A percentile compares a stretch with the other conserved stretches of the same genome.
phyloP scores from a whole-genome alignment of 92 coral and sea anemone species.

The Palythoa heliodiscus region DNA sequence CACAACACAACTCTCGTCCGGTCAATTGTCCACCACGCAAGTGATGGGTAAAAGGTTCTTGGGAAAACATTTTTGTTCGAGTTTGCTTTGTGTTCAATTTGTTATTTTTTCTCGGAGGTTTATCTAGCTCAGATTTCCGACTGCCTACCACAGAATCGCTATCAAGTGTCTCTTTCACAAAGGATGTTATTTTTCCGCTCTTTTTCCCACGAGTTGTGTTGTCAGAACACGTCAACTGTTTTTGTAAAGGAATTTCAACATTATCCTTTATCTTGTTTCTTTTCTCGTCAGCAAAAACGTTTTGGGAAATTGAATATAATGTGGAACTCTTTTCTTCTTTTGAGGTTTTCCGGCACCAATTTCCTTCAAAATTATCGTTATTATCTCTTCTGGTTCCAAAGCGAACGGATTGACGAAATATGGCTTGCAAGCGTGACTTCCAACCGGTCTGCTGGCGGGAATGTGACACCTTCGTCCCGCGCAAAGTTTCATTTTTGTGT shows the following conservation, averaged over 20 bases:
- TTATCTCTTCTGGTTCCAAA: constrained; percentile 5
- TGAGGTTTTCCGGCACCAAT: constrained; percentile 2
- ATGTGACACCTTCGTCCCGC: not conserved
- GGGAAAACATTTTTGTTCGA: constrained; percentile 28
- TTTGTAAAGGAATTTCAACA: constrained; percentile 12
- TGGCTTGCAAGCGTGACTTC: constrained; percentile 24
- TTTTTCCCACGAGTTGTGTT: constrained; percentile 37
- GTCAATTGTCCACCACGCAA: not conserved
- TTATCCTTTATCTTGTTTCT: not conserved
- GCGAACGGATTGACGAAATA: constrained; percentile 30
- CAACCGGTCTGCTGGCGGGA: constrained; percentile 15
- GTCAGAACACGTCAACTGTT: constrained; percentile 2
- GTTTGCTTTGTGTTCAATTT: constrained; percentile 15
- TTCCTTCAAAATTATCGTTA: constrained; percentile 22
- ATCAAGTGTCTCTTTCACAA: constrained; percentile 34
- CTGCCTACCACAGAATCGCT: constrained; percentile 19
- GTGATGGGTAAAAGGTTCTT: constrained; percentile 21
- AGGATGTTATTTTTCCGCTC: constrained; percentile 29
- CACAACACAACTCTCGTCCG: not conserved
- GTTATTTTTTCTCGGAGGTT: constrained; percentile 34
- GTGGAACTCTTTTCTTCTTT: not conserved
- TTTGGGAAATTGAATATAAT: not conserved
- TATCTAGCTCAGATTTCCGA: constrained; percentile 35
- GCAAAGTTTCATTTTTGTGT: constrained; percentile 10
- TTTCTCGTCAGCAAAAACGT: not conserved